These are phyloP conservation scores for Homalodisca vitripennis DNA, from an alignment of 1,140 invertebrate genomes.

Conservation along the genomic window DNA sequence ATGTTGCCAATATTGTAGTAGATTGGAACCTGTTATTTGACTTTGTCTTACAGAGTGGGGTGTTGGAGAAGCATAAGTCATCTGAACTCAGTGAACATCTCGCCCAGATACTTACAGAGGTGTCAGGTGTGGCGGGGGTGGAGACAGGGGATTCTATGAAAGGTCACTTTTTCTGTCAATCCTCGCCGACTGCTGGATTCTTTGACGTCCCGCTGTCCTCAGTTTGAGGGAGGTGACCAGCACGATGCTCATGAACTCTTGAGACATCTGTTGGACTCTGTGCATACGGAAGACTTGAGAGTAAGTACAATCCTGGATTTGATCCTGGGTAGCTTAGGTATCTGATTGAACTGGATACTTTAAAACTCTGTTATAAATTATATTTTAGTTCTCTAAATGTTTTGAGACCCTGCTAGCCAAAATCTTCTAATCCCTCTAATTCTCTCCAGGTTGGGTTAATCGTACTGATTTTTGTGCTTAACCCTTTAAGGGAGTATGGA, in stretches of 20 bases:
- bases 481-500: too few relatives aligned
- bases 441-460: too few relatives aligned
- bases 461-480: too few relatives aligned
- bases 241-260: conserved; percentile 96
- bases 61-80: conserved; percentile 64
- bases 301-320: too few relatives aligned
- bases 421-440: too few relatives aligned
- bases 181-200: conserved; percentile 72
- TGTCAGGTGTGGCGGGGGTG: conserved; percentile 35
- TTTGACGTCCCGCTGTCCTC: conserved; percentile 72
- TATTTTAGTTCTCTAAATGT: too few relatives aligned
- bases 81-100: conserved; percentile 66
- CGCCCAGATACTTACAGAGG: conserved; percentile 56
- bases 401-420: too few relatives aligned
- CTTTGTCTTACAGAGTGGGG: conserved; percentile 53
- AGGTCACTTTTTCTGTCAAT: conserved; percentile 57
- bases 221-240: conserved; percentile 92
- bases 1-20: too few relatives aligned
- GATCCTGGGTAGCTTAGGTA: too few relatives aligned
- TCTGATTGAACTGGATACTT: too few relatives aligned
- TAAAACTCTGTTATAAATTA: too few relatives aligned
- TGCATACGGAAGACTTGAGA: conserved; percentile 63
- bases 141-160: not conserved
- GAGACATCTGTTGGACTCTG: conserved; percentile 81
- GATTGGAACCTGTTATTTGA: too few relatives aligned